A percentile compares a stretch with the other conserved stretches of the same genome.
These are phyloP conservation scores for Thamnophis elegans DNA, from an alignment of 2,797 vertebrate species.

Conservation along the genomic window DNA sequence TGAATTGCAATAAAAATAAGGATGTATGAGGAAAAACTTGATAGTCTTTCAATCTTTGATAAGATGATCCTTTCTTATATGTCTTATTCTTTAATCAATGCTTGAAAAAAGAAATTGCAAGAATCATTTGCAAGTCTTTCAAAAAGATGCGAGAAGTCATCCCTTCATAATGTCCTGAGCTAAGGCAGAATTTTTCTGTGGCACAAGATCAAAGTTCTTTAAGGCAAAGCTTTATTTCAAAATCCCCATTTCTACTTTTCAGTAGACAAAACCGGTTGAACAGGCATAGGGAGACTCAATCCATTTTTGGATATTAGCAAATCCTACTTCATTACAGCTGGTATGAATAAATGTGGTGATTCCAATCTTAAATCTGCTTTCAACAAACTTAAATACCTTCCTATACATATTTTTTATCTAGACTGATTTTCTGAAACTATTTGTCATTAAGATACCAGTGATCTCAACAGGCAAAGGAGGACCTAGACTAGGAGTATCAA, in stretches of 20 bases:
- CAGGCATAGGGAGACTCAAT: not conserved
- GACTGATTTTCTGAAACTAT: not conserved
- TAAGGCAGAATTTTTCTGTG: not conserved
- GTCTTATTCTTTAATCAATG: not conserved
- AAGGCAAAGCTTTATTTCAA: not conserved
- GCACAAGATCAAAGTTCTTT: not conserved
- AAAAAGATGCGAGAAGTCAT: not conserved
- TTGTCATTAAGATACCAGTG: not conserved
- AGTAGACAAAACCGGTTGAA: not conserved
- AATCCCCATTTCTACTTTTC: not conserved
- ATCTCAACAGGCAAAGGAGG: not conserved
- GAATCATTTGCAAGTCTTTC: not conserved
- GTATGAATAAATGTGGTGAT: not conserved
- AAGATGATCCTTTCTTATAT: not conserved
- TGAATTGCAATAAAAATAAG: not conserved
- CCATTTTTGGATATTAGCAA: not conserved
- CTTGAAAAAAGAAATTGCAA: not conserved
- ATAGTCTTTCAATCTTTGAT: not conserved
- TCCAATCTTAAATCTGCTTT: not conserved
- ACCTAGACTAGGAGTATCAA: not conserved
- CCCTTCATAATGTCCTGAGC: not conserved
- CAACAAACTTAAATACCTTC: not conserved
- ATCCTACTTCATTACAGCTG: not conserved
- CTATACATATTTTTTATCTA: not conserved
- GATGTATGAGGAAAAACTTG: not conserved